Base-by-base conservation (phyloP, 2,888 invertebrate genomes). In the Oligia fasciuncula region DNA sequence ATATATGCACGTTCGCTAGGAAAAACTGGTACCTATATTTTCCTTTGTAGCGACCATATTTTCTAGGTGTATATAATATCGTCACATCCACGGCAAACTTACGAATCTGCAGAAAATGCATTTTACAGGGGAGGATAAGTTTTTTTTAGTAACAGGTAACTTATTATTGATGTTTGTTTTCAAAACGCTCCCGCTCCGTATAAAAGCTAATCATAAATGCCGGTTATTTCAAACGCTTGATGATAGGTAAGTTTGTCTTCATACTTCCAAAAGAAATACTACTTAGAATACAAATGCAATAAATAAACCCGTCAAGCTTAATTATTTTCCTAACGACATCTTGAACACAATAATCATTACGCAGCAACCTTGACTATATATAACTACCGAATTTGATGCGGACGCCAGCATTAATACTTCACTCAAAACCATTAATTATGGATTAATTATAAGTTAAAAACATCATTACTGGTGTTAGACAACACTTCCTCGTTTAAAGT, bases 371-470 rank as follows among this genome's bases (percentile, higher is more conserved):
- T 89, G 87, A 79, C 76, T 83, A n/a, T 73, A 63, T 83, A 75
- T 79, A 29, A 29, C 29, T 76, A 77, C 72, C 40, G 70, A 87
- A 82, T 87, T 79, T 77, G 80, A 83, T 81, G 80, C 73, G 80
- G 80, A 78, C 77, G 54, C 76, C 49, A 35, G 60, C 13, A 35
- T 65, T 62, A 62, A 60, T 78, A 72, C 73, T 76, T 74, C 73
- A 68, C 72, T 76, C 74, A 79, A 80, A 87, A 78, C 77, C 72
- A 82, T 88, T 89, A 84, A 89, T 88, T 85, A 88, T 73, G 65
- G 77, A 83, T 87, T 88, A 82, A 87, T 85, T 78, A 68, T 69
- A 80, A 79, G 75, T 81, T 87, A 84, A 84, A 82, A 85, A 85
- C 72, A 83, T 86, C 87, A 86, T 86, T 85, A 84, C 77, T 72